Percentiles rank a stretch among this genome's conserved stretches.
phyloP scores from a whole-genome alignment of 2,888 invertebrate genomes.

The Agrilus cyanescens region DNA sequence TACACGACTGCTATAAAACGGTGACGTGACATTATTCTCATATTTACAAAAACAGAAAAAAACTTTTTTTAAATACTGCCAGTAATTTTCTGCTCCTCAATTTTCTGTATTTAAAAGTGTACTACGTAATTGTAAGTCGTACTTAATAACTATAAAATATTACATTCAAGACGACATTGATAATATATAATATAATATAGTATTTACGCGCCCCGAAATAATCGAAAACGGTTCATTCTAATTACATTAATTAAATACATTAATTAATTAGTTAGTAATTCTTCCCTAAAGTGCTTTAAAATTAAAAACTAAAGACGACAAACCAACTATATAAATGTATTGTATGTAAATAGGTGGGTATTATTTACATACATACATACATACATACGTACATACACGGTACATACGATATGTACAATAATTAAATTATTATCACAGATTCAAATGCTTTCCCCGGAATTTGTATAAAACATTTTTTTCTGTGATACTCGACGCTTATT shows the following conservation, averaged over 20 bases:
- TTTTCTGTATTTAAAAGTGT: slow-evolving; percentile 10
- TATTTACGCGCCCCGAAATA: slow-evolving; percentile 5
- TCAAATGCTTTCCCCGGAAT: too few species aligned
- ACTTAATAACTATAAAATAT: slow-evolving; percentile 6
- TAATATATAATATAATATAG: slow-evolving; percentile 4
- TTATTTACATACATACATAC: too few species aligned
- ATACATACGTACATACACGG: too few species aligned
- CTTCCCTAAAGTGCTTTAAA: slow-evolving; percentile 40
- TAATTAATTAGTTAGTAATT: slow-evolving; percentile 19
- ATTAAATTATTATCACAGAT: too few species aligned
- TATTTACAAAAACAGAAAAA: slow-evolving; percentile 8
- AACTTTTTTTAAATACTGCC: slow-evolving; percentile 29
- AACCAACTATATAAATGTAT: too few species aligned
- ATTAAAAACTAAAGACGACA: slow-evolving; percentile 16
- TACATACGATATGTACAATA: too few species aligned
- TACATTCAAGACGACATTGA: slow-evolving; percentile 1
- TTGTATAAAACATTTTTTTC: too few species aligned
- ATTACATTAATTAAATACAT: slow-evolving; percentile 29
- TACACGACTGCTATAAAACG: slow-evolving; percentile 5
- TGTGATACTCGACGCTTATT: too few species aligned
- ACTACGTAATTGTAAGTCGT: slow-evolving; percentile 5
- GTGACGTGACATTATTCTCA: slow-evolving; percentile 8
- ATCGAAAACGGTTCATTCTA: slow-evolving; percentile 12
- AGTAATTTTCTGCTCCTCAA: slow-evolving; percentile 21
- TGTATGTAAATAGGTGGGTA: too few species aligned